phyloP scores from a whole-genome alignment of 2,888 invertebrate genomes.

The Pristionchus entomophagus region DNA sequence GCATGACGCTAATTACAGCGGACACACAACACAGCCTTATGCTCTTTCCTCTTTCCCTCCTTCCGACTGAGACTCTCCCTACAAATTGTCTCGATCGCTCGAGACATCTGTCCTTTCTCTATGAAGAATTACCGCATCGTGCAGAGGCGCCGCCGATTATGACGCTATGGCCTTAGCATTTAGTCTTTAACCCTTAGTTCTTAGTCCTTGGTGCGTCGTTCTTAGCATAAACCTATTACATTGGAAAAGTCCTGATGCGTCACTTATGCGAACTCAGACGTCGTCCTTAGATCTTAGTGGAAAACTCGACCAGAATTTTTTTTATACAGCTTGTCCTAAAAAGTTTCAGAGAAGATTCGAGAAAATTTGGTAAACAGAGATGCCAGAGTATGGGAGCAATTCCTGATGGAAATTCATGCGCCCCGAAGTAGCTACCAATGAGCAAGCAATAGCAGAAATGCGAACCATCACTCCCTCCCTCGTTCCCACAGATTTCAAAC shows the following conservation, averaged over 20 bases:
- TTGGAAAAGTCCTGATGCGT: too few species aligned
- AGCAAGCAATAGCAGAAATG: slow-evolving; percentile 37
- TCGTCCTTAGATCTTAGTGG: too few species aligned
- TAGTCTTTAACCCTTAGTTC: neutral
- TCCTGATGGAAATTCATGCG: too few species aligned
- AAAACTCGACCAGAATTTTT: too few species aligned
- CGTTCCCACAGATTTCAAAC: slow-evolving; percentile 42
- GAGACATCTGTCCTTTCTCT: slow-evolving; percentile 1
- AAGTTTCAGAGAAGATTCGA: too few species aligned
- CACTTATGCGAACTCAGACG: too few species aligned
- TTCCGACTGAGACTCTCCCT: neutral
- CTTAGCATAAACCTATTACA: too few species aligned
- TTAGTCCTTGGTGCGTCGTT: too few species aligned
- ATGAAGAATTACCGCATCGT: slow-evolving; percentile 10
- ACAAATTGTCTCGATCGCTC: slow-evolving; percentile 28
- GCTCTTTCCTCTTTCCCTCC: slow-evolving; percentile 33
- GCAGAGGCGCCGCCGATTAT: neutral
- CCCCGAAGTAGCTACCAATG: neutral
- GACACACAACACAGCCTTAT: slow-evolving; percentile 24
- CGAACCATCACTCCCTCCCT: slow-evolving; percentile 14
- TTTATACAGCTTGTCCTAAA: too few species aligned
- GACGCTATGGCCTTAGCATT: neutral
- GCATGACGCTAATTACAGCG: slow-evolving; percentile 28
- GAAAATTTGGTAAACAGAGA: too few species aligned
- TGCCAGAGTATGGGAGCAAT: too few species aligned